phyloP scores from a whole-genome alignment of 2,113 vertebrate species.

The Apus apus region DNA sequence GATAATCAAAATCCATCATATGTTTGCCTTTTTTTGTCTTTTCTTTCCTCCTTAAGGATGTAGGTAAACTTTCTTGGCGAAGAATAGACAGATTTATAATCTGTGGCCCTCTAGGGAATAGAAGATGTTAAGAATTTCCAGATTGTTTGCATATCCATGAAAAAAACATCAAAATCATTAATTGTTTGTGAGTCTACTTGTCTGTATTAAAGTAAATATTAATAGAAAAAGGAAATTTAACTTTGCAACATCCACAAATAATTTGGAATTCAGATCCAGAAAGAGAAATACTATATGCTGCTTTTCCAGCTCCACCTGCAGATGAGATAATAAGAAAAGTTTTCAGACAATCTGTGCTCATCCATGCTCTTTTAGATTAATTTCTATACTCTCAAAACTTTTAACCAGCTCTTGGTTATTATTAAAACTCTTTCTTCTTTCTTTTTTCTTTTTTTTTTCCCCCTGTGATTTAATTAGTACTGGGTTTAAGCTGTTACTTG shows the following conservation, averaged over 20 bases:
- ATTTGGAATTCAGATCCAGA: neutral
- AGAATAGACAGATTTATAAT: neutral
- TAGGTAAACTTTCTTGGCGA: neutral
- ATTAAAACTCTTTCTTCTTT: neutral
- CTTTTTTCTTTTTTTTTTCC: neutral
- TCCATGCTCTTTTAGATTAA: neutral
- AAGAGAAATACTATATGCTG: neutral
- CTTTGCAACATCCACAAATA: neutral
- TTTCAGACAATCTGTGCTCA: neutral
- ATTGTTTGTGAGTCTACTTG: neutral
- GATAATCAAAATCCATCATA: neutral
- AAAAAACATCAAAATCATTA: neutral
- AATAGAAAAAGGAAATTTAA: neutral
- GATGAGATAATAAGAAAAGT: neutral
- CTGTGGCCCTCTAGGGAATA: neutral
- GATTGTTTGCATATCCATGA: neutral
- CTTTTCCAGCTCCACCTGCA: neutral
- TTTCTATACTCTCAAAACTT: neutral
- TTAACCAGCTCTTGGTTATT: neutral
- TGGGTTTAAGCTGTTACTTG: neutral
- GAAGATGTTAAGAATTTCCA: neutral
- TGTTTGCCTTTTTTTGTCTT: neutral
- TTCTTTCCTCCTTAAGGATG: neutral
- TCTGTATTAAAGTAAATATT: neutral
- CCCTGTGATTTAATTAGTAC: neutral